These are phyloP conservation scores for Petroica traversi DNA, from an alignment of 2,113 vertebrate species.

Conservation along the genomic window DNA sequence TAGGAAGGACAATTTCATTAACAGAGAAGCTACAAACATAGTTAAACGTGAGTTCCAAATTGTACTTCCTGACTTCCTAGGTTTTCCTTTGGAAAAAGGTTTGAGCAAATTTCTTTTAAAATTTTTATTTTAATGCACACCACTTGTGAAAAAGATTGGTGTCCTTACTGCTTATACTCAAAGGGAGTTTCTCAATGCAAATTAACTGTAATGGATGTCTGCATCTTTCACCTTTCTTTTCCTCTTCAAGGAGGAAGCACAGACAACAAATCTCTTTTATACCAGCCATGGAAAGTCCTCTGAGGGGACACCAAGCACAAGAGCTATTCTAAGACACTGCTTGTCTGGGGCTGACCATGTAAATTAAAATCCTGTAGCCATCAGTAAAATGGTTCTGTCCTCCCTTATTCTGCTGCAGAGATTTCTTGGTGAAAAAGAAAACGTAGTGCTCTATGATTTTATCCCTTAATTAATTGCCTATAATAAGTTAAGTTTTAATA, in stretches of 20 bases:
- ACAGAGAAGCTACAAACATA: not conserved
- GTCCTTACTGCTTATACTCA: not conserved
- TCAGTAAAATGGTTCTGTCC: not conserved
- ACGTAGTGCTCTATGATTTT: not conserved
- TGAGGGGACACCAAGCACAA: not conserved
- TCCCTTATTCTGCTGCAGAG: not conserved
- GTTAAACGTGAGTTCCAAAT: not conserved
- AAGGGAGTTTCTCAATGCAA: not conserved
- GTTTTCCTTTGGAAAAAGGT: not conserved
- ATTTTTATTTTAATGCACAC: not conserved
- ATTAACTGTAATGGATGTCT: not conserved
- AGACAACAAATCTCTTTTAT: not conserved
- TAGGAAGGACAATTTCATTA: not conserved
- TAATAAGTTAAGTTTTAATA: not conserved
- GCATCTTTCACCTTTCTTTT: not conserved
- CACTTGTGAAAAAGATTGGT: not conserved
- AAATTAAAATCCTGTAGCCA: not conserved
- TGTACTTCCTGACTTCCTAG: not conserved
- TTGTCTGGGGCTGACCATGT: not conserved
- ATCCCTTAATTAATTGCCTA: not conserved
- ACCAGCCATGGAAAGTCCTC: not conserved
- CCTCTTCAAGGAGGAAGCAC: not conserved
- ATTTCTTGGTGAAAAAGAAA: not conserved
- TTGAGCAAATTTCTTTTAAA: not conserved
- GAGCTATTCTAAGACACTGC: not conserved